Conservation (phyloP, 2,113 vertebrate species). For the Osmerus mordax region DNA sequence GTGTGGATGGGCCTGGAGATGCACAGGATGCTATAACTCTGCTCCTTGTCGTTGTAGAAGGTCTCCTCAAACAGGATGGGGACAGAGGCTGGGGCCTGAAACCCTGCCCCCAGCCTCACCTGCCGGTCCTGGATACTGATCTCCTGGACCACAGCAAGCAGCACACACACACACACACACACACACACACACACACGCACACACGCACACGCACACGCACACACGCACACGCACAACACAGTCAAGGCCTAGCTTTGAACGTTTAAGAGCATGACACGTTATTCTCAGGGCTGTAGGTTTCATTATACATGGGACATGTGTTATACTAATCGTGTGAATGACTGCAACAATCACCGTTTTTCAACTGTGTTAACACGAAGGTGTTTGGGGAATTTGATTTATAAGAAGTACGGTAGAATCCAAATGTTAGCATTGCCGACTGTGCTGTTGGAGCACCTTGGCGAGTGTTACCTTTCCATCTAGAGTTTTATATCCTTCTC, state of each 20-base stretch:
- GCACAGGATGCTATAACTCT: slow-evolving; percentile 93
- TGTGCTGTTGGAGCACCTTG: background rate
- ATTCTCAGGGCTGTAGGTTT: no score
- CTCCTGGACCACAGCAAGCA: slow-evolving; percentile 72
- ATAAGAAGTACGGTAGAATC: background rate
- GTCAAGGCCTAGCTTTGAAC: no score
- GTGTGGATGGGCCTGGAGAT: slow-evolving; percentile 84
- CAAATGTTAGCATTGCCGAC: background rate
- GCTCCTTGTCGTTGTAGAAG: slow-evolving; percentile 95
- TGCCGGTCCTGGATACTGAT: slow-evolving; percentile 84
- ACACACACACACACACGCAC: background rate
- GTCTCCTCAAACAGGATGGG: slow-evolving; percentile 95
- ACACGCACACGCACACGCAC: background rate
- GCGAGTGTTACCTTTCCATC: slow-evolving; percentile 82
- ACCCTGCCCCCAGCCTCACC: slow-evolving; percentile 81
- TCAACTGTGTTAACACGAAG: no score
- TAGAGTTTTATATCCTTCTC: slow-evolving; percentile 80
- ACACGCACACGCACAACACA: background rate
- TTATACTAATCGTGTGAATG: no score
- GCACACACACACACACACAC: background rate
- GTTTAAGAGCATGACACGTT: no score
- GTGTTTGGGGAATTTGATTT: no score
- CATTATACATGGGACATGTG: no score
- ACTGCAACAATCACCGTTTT: no score
- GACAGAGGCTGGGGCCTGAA: slow-evolving; percentile 69